Evolutionary conservation across 2,113 vertebrate genomes (phyloP).

Genomic region (Entelurus aequoreus): DNA sequence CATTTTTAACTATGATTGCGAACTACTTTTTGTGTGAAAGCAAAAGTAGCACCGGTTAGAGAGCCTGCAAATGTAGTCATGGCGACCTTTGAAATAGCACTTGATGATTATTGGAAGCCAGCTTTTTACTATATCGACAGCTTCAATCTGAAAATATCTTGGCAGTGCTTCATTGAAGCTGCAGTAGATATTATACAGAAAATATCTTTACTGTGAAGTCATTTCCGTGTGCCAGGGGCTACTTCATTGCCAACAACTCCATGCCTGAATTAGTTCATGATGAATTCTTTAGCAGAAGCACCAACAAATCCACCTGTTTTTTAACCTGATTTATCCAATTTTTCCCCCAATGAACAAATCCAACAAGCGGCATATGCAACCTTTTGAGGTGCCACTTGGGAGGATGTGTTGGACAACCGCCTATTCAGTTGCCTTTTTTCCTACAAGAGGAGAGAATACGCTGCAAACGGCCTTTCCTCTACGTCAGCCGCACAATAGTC

Average conservation of each 20-base stretch:
- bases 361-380: slow-evolving; percentile 16
- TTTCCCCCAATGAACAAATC: slow-evolving; percentile 38
- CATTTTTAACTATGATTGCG: slow-evolving; percentile 38
- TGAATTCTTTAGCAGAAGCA: slow-evolving; percentile 14
- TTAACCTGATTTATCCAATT: slow-evolving; percentile 20
- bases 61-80: slow-evolving; percentile 29
- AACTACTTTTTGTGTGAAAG: slow-evolving; percentile 22
- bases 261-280: not conserved
- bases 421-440: slow-evolving; percentile 59
- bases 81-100: slow-evolving; percentile 31
- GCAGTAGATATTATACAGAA: slow-evolving; percentile 17
- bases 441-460: slow-evolving; percentile 51
- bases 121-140: slow-evolving; percentile 31
- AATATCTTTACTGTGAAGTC: not conserved
- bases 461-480: slow-evolving; percentile 54
- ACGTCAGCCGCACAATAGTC: slow-evolving; percentile 57
- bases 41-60: slow-evolving; percentile 35
- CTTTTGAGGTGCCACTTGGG: slow-evolving; percentile 48
- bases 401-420: slow-evolving; percentile 60
- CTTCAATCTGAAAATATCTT: slow-evolving; percentile 27
- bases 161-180: slow-evolving; percentile 20
- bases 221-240: slow-evolving; percentile 3
- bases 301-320: slow-evolving; percentile 26
- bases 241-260: slow-evolving; percentile 13
- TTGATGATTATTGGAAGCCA: slow-evolving; percentile 35